Evolutionary conservation across 1,140 invertebrate genomes (phyloP).

Genomic region (Papilio dardanus): DNA sequence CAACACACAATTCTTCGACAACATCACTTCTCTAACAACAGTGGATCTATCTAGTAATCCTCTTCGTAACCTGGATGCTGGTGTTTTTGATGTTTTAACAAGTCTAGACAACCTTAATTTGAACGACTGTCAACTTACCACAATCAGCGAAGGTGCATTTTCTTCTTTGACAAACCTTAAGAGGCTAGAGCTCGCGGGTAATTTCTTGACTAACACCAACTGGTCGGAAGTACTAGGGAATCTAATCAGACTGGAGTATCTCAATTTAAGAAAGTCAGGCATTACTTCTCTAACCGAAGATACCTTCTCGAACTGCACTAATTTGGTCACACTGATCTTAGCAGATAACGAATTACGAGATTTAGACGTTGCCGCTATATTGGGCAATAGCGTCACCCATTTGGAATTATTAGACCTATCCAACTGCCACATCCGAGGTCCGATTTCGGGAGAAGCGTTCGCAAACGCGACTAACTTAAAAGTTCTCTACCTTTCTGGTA

Average conservation of each 20-base stretch:
- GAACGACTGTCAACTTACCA: conserved; percentile 85
- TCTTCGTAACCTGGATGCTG: conserved; percentile 82
- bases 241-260: conserved; percentile 84
- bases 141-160: conserved; percentile 84
- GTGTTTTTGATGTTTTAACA: conserved; percentile 85
- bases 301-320: conserved; percentile 86
- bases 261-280: conserved; percentile 85
- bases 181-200: conserved; percentile 85
- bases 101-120: conserved; percentile 86
- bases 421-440: conserved; percentile 86
- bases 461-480: conserved; percentile 86
- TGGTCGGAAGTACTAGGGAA: conserved; percentile 85
- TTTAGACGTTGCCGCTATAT: conserved; percentile 85
- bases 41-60: conserved; percentile 88
- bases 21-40: conserved; percentile 85
- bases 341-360: conserved; percentile 86
- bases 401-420: conserved; percentile 87
- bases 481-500: conserved; percentile 86
- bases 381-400: conserved; percentile 86
- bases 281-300: conserved; percentile 85
- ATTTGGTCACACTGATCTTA: conserved; percentile 85
- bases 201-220: conserved; percentile 83
- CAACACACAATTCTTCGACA: conserved; percentile 86
- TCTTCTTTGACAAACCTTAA: conserved; percentile 84
- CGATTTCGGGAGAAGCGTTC: conserved; percentile 87